phyloP scores from a whole-genome alignment of 1,140 invertebrate species.

The Sycophaga agraensis region DNA sequence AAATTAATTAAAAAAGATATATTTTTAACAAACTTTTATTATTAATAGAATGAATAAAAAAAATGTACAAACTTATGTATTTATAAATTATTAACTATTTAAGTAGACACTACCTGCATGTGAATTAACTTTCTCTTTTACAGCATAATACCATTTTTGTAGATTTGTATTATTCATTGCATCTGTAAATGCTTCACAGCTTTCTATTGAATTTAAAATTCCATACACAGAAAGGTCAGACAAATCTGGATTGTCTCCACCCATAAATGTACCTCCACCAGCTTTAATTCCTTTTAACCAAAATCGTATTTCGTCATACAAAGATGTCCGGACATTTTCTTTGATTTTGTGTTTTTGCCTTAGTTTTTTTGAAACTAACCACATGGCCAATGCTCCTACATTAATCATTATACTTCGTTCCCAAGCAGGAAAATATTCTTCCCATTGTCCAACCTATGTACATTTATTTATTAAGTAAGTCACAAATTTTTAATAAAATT shows the following conservation, averaged over 20 bases:
- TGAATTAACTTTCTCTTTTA: slow-evolving; percentile 57
- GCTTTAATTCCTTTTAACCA: slow-evolving; percentile 76
- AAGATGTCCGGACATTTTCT: slow-evolving; percentile 83
- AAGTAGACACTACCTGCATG: slow-evolving; percentile 52
- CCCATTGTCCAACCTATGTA: slow-evolving; percentile 82
- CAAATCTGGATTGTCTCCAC: slow-evolving; percentile 85
- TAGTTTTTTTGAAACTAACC: slow-evolving; percentile 83
- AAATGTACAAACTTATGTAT: background rate
- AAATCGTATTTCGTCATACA: slow-evolving; percentile 85
- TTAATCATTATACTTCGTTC: slow-evolving; percentile 89
- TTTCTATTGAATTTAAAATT: slow-evolving; percentile 91
- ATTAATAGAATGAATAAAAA: slow-evolving; percentile 1
- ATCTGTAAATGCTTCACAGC: slow-evolving; percentile 89
- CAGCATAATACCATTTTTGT: slow-evolving; percentile 59
- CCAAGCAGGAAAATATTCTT: slow-evolving; percentile 81
- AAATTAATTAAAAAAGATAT: slow-evolving; percentile 20
- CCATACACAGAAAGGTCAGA: slow-evolving; percentile 94
- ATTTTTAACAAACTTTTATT: slow-evolving; percentile 19
- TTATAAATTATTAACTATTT: slow-evolving; percentile 26
- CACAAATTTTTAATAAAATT: slow-evolving; percentile 16
- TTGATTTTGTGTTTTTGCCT: slow-evolving; percentile 85
- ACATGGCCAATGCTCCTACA: slow-evolving; percentile 92
- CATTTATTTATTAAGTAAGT: slow-evolving; percentile 4
- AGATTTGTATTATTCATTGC: slow-evolving; percentile 74
- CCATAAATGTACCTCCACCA: slow-evolving; percentile 75